Evolutionary conservation across 2,113 vertebrate species (phyloP).

Genomic region (Gymnorhina tibicen): DNA sequence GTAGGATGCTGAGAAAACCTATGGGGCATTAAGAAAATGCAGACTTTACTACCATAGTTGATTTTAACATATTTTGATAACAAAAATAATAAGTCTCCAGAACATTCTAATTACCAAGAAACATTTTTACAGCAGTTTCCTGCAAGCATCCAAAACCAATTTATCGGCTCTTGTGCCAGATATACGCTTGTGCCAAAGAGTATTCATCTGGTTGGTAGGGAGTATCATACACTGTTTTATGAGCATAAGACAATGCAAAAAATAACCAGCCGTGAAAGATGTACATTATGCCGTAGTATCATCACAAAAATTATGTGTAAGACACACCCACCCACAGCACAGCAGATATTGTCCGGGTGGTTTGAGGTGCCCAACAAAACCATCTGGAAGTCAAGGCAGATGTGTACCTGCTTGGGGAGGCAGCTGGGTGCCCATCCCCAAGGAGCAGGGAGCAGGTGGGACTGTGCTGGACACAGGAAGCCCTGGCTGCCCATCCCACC

Average conservation of each 20-base stretch:
- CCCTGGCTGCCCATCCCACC: accelerated
- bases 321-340: background rate
- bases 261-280: background rate
- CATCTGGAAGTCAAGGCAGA: background rate
- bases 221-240: background rate
- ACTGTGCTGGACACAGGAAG: background rate
- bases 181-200: background rate
- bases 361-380: background rate
- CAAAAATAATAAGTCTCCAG: background rate
- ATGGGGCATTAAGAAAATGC: background rate
- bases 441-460: background rate
- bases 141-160: background rate
- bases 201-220: background rate
- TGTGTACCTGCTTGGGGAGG: background rate
- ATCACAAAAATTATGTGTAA: background rate
- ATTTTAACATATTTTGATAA: background rate
- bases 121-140: background rate
- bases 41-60: background rate
- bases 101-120: background rate
- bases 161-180: background rate
- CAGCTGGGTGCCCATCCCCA: accelerated
- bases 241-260: background rate
- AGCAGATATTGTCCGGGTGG: background rate
- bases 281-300: background rate
- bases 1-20: background rate